Evolutionary conservation across 2,888 invertebrate species (phyloP), one percentile per base, ranked within the genome.

Genomic region (Alsophila aescularia): DNA sequence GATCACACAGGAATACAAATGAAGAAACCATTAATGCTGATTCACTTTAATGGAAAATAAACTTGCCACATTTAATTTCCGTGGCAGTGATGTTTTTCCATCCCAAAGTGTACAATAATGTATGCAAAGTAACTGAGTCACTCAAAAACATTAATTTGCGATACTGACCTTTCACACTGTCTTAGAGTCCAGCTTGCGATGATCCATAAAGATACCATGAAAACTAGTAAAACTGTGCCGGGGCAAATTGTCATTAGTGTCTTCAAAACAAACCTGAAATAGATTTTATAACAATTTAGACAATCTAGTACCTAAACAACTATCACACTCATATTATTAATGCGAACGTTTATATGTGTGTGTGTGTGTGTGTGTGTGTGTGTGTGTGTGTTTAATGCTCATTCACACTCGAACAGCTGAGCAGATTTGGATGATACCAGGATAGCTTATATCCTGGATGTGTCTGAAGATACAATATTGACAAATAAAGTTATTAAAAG

Each of bases 241-340:
- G 99, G 99, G 90, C 99, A 99, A 87, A 99, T 99, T 84, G 99
- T 99, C 99, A 99, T 99, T 74, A 99, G 93, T 62, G 99, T 99
- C 93, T 98, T 98, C 81, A 98, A 94, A 79, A 98, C 98, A 92
- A 97, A 97, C 85, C 95, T 92, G 93, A 70, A 81, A 75, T 41
- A 49, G 14, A 34, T 5, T 9, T n/a, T 3, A n/a, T n/a, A n/a
- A n/a, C n/a, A n/a, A n/a, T n/a, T n/a, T n/a, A n/a, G n/a, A n/a
- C n/a, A n/a, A n/a, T n/a, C n/a, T n/a, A n/a, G n/a, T n/a, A n/a
- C n/a, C n/a, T n/a, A n/a, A n/a, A n/a, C n/a, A n/a, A n/a, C n/a
- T n/a, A n/a, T n/a, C n/a, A n/a, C n/a, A n/a, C n/a, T n/a, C n/a
- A n/a, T n/a, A n/a, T n/a, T n/a, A n/a, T n/a, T n/a, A n/a, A n/a